Base-by-base conservation (phyloP, 2,797 vertebrate species). In the Sebastes iracundus region DNA sequence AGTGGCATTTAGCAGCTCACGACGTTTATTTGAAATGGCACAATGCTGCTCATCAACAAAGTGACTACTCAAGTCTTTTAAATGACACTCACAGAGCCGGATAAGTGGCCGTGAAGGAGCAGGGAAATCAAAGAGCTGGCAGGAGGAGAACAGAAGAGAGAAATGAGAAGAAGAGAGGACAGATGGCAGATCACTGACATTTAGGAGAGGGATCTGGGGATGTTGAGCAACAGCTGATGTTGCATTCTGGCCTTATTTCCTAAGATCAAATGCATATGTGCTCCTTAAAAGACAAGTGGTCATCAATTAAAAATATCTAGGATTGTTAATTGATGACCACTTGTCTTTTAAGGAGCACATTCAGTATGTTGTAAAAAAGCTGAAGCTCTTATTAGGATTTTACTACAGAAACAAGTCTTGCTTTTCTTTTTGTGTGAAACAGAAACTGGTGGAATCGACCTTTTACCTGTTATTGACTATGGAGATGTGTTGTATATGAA, bases 11-110 rank as follows among this genome's bases (percentile, higher is more conserved):
- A 63, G 27, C 58, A 27, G 16, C 66, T 76, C 1, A 1, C 8
- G 61, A 7, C 46, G 14, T 66, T 80, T 61, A 71, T 68, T 72
- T 49, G 38, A 78, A 82, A 82, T 66, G 58, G 2, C 66, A 66
- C 42, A 72, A 69, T 16, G 28, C 73, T 23, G 56, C 77, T 78
- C 80, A 72, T 83, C 75, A 75, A 32, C 30, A 11, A 35, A 77
- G 77, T 11, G 30, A 72, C 69, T 25, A 63, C 62, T 77, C 7
- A 0, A 64, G 59, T 35, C 53, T 65, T 28, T 72, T 71, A 59
- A 59, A 81, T 33, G 74, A 55, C 68, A 66, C 77, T 78, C 49
- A 22, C 5, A 35, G 70, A 83, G 56, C n/a, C 5, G 23, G 28
- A 27, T 35, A 42, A 72, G 55, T 49, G 52, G 42, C 28, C 35